Conservation (phyloP, 1,140 invertebrate genomes). For the Drosophila burlai region DNA sequence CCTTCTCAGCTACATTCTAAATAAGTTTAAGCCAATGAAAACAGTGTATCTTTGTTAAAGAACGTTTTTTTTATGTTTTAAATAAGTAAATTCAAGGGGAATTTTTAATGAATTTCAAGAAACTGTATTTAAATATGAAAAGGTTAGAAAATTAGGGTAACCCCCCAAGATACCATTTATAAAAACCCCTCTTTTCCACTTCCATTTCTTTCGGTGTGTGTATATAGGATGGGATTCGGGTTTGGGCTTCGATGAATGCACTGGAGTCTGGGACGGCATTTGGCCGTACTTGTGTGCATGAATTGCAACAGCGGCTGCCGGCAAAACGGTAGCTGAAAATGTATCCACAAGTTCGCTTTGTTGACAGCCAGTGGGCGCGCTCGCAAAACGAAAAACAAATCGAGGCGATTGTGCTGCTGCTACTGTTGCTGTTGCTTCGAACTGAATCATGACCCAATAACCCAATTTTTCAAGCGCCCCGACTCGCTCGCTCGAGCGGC, state of each 20-base stretch:
- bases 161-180: too few relatives aligned
- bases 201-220: neutral
- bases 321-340: slow-evolving; percentile 77
- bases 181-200: too few relatives aligned
- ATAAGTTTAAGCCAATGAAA: neutral
- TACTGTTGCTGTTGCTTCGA: slow-evolving; percentile 65
- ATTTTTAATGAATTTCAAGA: neutral
- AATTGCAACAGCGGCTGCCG: slow-evolving; percentile 60
- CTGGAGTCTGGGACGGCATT: slow-evolving; percentile 6
- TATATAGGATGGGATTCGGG: slow-evolving; percentile 17
- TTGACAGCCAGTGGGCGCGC: slow-evolving; percentile 64
- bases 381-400: slow-evolving; percentile 74
- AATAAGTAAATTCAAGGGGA: neutral
- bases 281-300: slow-evolving; percentile 28
- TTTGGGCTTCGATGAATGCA: slow-evolving; percentile 35
- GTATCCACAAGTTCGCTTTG: slow-evolving; percentile 77
- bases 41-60: neutral
- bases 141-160: too few relatives aligned
- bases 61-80: too few relatives aligned
- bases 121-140: neutral
- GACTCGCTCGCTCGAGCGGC: slow-evolving; percentile 55
- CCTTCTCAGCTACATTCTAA: neutral
- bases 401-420: slow-evolving; percentile 67
- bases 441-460: slow-evolving; percentile 83
- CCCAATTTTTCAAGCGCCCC: slow-evolving; percentile 68